phyloP scores from a whole-genome alignment of 2,888 invertebrate genomes.

The Horisme vitalbata region DNA sequence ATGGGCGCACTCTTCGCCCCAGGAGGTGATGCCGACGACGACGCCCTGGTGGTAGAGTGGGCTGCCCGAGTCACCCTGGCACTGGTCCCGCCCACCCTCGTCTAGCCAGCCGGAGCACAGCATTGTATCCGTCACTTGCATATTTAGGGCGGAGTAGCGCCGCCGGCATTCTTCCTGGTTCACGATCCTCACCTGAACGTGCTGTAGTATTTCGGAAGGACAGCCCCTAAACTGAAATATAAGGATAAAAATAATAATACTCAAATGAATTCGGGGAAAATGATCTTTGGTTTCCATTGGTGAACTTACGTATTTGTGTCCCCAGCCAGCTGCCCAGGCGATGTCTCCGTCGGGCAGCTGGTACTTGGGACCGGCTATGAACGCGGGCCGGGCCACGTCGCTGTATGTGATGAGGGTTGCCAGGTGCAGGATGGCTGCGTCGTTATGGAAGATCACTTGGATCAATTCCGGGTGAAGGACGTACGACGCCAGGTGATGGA shows the following conservation, averaged over 20 bases:
- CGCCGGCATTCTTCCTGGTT: conserved; percentile 37
- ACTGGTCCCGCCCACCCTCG: conserved; percentile 41
- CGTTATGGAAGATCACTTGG: conserved; percentile 36
- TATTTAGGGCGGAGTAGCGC: conserved; percentile 23
- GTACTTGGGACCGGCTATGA: conserved; percentile 52
- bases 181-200: conserved; percentile 44
- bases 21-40: conserved; percentile 44
- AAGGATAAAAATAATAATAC: not conserved
- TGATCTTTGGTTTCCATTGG: too few relatives aligned
- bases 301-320: conserved; percentile 45
- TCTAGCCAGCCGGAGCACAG: conserved; percentile 44
- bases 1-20: conserved; percentile 37
- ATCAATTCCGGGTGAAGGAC: conserved; percentile 20
- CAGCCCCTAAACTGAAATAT: not conserved
- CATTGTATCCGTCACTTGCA: conserved; percentile 39
- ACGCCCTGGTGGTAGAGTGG: conserved; percentile 42
- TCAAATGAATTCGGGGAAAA: too few relatives aligned
- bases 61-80: conserved; percentile 45
- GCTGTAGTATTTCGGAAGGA: conserved; percentile 40
- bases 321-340: conserved; percentile 61
- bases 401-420: conserved; percentile 28
- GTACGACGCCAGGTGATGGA: conserved; percentile 6
- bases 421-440: conserved; percentile 47
- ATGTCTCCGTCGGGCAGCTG: conserved; percentile 45
- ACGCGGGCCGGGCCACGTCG: conserved; percentile 34